Conservation (phyloP, 2,797 vertebrate genomes). For the Cygnus olor region DNA sequence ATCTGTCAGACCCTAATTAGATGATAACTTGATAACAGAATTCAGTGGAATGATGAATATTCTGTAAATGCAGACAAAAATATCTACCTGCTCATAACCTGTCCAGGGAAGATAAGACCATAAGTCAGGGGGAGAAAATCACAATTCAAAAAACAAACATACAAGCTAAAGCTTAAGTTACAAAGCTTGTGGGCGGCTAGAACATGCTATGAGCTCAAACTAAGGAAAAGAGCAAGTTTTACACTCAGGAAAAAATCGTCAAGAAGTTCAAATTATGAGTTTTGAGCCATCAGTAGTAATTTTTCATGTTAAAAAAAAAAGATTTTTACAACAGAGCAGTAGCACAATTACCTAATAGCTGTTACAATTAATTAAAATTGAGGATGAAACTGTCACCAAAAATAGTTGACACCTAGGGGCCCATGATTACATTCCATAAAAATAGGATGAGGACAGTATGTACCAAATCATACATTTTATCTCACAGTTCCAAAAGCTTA, state of each 20-base stretch:
- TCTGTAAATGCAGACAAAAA: neutral
- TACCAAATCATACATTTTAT: neutral
- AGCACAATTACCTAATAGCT: neutral
- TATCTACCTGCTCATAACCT: neutral
- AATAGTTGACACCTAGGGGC: neutral
- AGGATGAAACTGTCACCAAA: neutral
- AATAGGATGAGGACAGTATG: neutral
- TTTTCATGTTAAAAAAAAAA: no score
- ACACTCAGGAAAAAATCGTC: neutral
- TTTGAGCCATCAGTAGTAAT: neutral
- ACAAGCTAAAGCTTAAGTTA: neutral
- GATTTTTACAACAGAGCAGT: neutral
- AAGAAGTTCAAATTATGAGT: neutral
- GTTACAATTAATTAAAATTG: conserved; percentile 2
- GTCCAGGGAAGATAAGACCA: neutral
- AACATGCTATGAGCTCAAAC: neutral
- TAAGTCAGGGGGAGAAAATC: neutral
- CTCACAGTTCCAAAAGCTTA: neutral
- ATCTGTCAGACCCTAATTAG: neutral
- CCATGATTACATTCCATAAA: neutral
- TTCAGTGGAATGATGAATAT: neutral
- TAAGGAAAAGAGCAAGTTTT: neutral
- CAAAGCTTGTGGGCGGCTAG: neutral
- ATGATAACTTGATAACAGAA: neutral
- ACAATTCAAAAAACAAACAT: neutral